Evolutionary conservation across 2,113 vertebrate genomes (phyloP), one percentile per base, ranked within the genome.

Genomic region (Turnix velox): DNA sequence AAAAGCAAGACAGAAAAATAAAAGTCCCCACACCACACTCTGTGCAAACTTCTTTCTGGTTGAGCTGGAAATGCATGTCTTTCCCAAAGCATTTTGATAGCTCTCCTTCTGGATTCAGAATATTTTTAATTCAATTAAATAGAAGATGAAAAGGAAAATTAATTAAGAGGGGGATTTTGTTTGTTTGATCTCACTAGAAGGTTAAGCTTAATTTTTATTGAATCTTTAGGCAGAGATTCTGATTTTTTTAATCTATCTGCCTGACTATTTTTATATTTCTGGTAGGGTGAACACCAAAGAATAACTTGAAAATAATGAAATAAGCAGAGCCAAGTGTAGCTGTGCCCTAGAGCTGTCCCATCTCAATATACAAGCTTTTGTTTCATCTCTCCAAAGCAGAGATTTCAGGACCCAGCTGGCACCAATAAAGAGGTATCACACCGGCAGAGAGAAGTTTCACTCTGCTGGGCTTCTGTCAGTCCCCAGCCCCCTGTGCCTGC

Each of bases 391-490:
- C 71, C 75, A 49, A 51, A 92, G 87, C 77, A 69, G 81, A 85
- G 74, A 76, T 73, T 66, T 93, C 61, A 73, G 91, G 91, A 91
- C 87, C 84, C 91, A 96, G 87, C 87, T 94, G 91, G 84, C 91
- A 94, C 51, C 77, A 89, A 78, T 91, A 92, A 94, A 91, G 59
- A 82, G 57, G 6, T 65, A 40, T 83, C 87, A 91, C 59, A 69
- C 54, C 76, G 82, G n/a, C 71, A 82, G 58, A 81, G 52, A 49
- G 68, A 91, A 40, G 65, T 84, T 65, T 68, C 1, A 0, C n/a
- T 52, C 62, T 58, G 30, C 71, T 82, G 49, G 58, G 65, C 35
- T 88, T 52, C 66, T 3, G 7, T 31, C 74, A 87, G 69, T 7
- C 58, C 48, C 52, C 74, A 65, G 61, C 18, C 31, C 12, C 27